phyloP scores from a whole-genome alignment of 2,113 vertebrate species.

The Gopherus flavomarginatus region DNA sequence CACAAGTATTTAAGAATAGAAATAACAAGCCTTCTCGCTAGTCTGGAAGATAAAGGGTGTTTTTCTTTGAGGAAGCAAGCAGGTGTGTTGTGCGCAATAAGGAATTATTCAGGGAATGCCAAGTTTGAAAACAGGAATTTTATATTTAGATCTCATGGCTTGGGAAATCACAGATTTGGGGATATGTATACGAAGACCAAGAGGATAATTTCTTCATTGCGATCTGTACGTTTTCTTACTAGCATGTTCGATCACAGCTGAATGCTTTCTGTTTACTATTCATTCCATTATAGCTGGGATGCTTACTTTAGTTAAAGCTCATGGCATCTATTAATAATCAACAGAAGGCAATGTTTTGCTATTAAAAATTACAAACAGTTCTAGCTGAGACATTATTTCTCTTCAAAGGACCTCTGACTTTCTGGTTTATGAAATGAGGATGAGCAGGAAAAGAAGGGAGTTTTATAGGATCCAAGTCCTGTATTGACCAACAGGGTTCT shows the following conservation, averaged over 20 bases:
- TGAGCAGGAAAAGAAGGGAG: neutral
- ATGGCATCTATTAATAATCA: neutral
- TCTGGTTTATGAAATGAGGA: conserved; percentile 12
- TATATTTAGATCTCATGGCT: neutral
- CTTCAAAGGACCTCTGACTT: conserved; percentile 24
- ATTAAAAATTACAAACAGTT: conserved; percentile 3
- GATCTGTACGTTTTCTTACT: neutral
- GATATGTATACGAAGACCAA: neutral
- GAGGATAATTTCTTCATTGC: neutral
- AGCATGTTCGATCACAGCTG: neutral
- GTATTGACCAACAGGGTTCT: neutral
- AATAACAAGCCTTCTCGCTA: neutral
- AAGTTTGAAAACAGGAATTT: neutral
- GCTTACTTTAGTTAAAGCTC: neutral
- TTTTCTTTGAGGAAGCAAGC: neutral
- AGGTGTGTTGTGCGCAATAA: neutral
- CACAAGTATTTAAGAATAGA: neutral
- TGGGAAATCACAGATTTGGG: neutral
- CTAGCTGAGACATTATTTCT: neutral
- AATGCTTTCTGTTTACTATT: neutral
- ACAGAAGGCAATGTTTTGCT: neutral
- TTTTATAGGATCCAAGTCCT: neutral
- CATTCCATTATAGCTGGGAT: neutral
- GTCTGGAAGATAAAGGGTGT: fast-evolving
- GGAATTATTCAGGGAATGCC: fast-evolving